These are phyloP conservation scores for Zele albiditarsus DNA, from an alignment of 2,888 invertebrate genomes.

Conservation along the genomic window DNA sequence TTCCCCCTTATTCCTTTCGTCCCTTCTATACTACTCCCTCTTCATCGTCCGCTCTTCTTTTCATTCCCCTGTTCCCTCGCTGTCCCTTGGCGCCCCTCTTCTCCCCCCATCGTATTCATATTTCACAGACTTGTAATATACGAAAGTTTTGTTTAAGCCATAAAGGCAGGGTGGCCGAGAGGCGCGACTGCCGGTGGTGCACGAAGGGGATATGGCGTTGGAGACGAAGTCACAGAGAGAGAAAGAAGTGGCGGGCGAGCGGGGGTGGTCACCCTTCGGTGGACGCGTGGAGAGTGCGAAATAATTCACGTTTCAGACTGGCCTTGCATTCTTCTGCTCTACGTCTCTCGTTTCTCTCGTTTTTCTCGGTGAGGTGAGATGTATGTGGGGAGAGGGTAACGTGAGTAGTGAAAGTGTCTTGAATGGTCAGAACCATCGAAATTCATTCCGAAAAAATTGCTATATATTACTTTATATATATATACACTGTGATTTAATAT, in stretches of 20 bases:
- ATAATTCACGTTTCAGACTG: conserved; percentile 66
- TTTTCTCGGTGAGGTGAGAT: not conserved
- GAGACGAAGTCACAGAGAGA: not conserved
- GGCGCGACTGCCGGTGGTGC: conserved; percentile 43
- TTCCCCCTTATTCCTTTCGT: conserved; percentile 49
- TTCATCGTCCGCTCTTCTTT: conserved; percentile 25
- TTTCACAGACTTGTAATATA: conserved; percentile 71
- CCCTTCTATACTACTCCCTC: conserved; percentile 38
- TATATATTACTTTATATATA: not conserved
- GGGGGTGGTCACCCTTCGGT: conserved; percentile 59
- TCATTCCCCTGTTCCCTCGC: conserved; percentile 6
- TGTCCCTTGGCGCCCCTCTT: conserved; percentile 18
- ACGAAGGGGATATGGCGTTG: conserved; percentile 37
- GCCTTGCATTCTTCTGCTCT: conserved; percentile 54
- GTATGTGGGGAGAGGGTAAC: not conserved
- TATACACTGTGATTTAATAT: not conserved
- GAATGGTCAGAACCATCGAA: conserved; percentile 31
- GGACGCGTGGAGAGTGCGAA: conserved; percentile 60
- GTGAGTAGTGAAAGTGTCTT: conserved; percentile 35
- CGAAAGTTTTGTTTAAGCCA: conserved; percentile 72
- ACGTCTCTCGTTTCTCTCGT: not conserved
- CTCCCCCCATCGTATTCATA: conserved; percentile 65
- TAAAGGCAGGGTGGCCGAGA: conserved; percentile 62
- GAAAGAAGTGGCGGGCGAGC: not conserved
- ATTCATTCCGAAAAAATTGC: conserved; percentile 1